Base-by-base conservation (phyloP, 1,140 invertebrate genomes). In the Drosophila auraria region DNA sequence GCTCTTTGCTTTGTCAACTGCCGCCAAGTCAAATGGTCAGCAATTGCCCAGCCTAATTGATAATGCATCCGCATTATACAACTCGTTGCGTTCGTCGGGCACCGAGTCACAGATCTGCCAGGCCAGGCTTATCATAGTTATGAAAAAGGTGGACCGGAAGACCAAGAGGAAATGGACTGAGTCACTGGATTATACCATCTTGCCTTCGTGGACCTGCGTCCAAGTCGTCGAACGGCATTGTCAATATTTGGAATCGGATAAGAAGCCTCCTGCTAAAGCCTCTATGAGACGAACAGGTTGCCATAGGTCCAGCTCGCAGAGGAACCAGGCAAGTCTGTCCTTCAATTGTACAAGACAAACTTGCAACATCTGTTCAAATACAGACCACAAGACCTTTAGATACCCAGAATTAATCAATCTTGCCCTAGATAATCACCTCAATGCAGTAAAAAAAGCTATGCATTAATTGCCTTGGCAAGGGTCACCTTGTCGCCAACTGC, bases 101-200 rank as follows among this genome's bases (percentile, higher is more conserved):
- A 63, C 14, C 6, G 47, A 64, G 14, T n/a, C 51, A 8, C 44
- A 70, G 56, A 71, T 71, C 25, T 25, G 51, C 7, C 8, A 64
- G 27, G 45, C 27, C 15, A 71, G 63, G 59, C 45, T 76, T 2
- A 76, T 59, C 30, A 17, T 68, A 9, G 30, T 68, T 1, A 54
- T 74, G 36, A 20, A 20, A 25, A 73, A 73, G 36, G 42, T 74
- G n/a, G 42, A 44, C 15, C 60, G 66, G 44, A 20, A 25, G 20
- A 49, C 20, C 20, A 49, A 49, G 20, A 14, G 9, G 17, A 59
- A 23, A 11, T 47, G 45, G 11, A 47, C 23, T 47, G 45, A 23
- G 45, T 12, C 11, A 1, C 17, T 47, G 11, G 2, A 23, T 23
- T 45, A 45, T n/a, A 9, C 44, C 9, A 20, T 23, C 20, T 47